Percentiles rank a stretch among this genome's conserved stretches.
Conservation (phyloP, 2,113 vertebrate genomes). For the Erythrolamprus reginae region DNA sequence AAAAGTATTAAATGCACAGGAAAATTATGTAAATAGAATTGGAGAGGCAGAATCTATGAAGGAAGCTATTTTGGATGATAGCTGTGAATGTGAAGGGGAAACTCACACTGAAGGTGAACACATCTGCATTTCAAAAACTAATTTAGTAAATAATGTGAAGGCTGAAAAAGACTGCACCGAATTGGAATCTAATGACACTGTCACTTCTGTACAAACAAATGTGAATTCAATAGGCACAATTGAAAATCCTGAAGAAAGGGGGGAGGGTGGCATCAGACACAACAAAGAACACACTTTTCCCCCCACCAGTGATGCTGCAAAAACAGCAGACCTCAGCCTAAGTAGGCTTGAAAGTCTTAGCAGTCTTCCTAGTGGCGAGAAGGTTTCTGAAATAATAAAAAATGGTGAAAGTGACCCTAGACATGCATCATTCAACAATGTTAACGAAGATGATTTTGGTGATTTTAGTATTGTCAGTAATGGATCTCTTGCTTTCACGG, state of each 20-base stretch:
- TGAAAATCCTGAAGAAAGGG: slow-evolving; percentile 39
- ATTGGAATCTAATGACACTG: slow-evolving; percentile 50
- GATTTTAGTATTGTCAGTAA: slow-evolving; percentile 81
- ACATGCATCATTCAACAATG: slow-evolving; percentile 57
- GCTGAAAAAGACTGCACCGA: slow-evolving; percentile 48
- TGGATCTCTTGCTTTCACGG: slow-evolving; percentile 46
- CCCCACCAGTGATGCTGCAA: slow-evolving; percentile 34
- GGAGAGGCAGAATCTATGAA: slow-evolving; percentile 42
- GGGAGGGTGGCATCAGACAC: slow-evolving; percentile 34
- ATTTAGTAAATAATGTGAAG: slow-evolving; percentile 25
- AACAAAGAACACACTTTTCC: slow-evolving; percentile 43
- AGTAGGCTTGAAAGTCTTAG: slow-evolving; percentile 41
- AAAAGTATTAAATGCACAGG: slow-evolving; percentile 49
- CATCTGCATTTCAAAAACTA: slow-evolving; percentile 56
- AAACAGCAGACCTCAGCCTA: slow-evolving; percentile 41
- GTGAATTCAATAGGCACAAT: slow-evolving; percentile 58
- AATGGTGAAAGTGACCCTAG: slow-evolving; percentile 55
- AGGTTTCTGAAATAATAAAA: slow-evolving; percentile 50
- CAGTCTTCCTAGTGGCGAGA: slow-evolving; percentile 49
- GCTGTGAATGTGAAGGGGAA: slow-evolving; percentile 46
- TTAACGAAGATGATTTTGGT: slow-evolving; percentile 68
- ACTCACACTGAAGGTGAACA: slow-evolving; percentile 33
- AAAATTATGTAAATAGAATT: slow-evolving; percentile 68
- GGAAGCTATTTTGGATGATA: slow-evolving; percentile 39
- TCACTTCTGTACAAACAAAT: slow-evolving; percentile 45